Percentiles rank a stretch among this genome's conserved stretches.
These are phyloP conservation scores for Spilogale gracilis DNA, from an alignment of 2,113 vertebrate species.

Conservation along the genomic window DNA sequence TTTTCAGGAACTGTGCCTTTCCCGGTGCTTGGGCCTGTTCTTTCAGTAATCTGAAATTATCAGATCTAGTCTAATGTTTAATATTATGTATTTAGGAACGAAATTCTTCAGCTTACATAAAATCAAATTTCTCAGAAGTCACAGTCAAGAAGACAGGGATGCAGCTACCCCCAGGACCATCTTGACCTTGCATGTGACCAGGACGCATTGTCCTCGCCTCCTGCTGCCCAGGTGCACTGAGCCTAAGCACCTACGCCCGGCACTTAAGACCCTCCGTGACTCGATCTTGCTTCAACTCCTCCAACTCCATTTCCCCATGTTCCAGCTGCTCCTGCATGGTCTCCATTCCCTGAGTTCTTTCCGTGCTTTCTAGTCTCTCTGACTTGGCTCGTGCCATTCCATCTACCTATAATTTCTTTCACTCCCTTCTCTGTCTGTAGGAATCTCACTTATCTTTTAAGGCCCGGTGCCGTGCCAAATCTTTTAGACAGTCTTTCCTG, in stretches of 20 bases:
- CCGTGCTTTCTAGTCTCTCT: background rate
- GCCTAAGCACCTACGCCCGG: background rate
- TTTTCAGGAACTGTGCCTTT: background rate
- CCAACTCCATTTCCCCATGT: background rate
- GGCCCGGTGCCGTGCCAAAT: background rate
- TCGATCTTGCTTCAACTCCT: background rate
- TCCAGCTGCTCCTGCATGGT: background rate
- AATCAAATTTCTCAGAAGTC: constrained; percentile 43
- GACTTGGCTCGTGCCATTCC: background rate
- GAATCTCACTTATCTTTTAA: background rate
- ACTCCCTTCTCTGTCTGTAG: constrained; percentile 22
- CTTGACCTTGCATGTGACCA: background rate
- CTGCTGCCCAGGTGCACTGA: background rate
- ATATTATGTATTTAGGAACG: background rate
- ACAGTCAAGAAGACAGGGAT: constrained; percentile 16
- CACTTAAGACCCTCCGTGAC: constrained; percentile 4
- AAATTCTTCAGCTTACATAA: constrained; percentile 55
- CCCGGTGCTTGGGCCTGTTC: background rate
- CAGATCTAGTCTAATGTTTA: constrained; percentile 14
- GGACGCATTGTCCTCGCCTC: background rate
- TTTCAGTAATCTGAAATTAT: background rate
- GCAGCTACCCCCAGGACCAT: background rate
- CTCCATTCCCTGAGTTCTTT: background rate
- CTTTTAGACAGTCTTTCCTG: background rate
- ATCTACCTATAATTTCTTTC: background rate